A percentile compares a stretch with the other conserved stretches of the same genome.
phyloP scores from a whole-genome alignment of 2,888 invertebrate species.

The Rhodophaea formosa region DNA sequence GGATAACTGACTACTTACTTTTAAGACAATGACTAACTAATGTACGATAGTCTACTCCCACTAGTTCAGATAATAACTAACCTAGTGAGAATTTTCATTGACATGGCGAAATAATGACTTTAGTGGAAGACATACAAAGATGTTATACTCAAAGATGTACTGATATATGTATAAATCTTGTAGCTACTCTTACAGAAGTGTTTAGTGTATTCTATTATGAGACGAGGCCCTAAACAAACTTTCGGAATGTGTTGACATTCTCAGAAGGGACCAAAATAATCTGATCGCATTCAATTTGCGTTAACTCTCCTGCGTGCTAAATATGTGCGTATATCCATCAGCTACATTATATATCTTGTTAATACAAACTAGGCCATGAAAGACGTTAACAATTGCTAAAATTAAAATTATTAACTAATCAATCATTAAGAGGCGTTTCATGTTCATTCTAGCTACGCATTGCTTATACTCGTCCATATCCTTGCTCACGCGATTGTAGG shows the following conservation, averaged over 20 bases:
- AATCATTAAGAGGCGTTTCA: too few relatives aligned
- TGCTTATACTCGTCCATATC: too few relatives aligned
- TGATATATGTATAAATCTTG: not conserved
- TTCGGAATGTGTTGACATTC: constrained; percentile 22
- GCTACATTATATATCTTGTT: constrained; percentile 11
- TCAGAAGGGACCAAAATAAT: constrained; percentile 25
- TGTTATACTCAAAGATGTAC: not conserved
- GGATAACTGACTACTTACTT: too few relatives aligned
- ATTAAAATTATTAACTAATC: too few relatives aligned
- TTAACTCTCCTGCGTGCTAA: not conserved
- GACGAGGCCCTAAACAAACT: constrained; percentile 21
- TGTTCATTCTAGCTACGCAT: too few relatives aligned
- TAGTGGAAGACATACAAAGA: not conserved
- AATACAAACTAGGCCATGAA: not conserved
- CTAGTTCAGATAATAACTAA: not conserved
- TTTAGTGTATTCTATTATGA: not conserved
- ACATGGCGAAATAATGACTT: not conserved
- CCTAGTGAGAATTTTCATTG: not conserved
- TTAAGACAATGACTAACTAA: too few relatives aligned
- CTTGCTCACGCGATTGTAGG: too few relatives aligned
- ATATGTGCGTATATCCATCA: constrained; percentile 18
- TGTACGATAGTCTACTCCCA: too few relatives aligned
- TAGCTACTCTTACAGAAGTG: not conserved
- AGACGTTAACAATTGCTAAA: too few relatives aligned
- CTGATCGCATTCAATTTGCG: constrained; percentile 30